A percentile compares a stretch with the other conserved stretches of the same genome.
These are phyloP conservation scores for Syndactyla subalaris DNA, from an alignment of 2,797 vertebrate genomes.

Conservation along the genomic window DNA sequence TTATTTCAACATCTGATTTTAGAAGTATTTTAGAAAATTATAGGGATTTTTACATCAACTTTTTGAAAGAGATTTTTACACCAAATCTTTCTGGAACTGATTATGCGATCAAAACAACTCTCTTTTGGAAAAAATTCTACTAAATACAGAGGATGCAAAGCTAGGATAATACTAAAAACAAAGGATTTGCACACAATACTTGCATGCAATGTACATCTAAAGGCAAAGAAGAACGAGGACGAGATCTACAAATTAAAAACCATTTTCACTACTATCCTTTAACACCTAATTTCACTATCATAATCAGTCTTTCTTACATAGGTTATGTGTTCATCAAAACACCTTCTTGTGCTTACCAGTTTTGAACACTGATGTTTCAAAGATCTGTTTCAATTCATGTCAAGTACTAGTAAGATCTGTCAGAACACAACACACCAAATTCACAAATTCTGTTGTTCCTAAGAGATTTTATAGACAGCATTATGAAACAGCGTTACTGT, in stretches of 20 bases:
- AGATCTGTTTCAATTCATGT: background rate
- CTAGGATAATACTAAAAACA: background rate
- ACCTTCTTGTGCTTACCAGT: background rate
- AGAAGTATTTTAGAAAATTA: background rate
- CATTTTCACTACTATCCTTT: background rate
- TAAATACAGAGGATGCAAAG: background rate
- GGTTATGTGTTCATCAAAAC: background rate
- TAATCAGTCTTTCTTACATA: background rate
- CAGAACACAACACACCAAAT: background rate
- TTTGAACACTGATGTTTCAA: background rate
- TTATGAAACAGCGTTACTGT: background rate
- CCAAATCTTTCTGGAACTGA: background rate
- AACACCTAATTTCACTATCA: background rate
- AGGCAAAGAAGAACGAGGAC: background rate
- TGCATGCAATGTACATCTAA: rapidly evolving
- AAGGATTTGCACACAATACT: background rate
- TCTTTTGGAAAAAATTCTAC: background rate
- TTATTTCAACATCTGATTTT: background rate
- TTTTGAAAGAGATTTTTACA: background rate
- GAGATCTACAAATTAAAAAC: background rate
- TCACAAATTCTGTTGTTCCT: background rate
- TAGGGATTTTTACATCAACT: background rate
- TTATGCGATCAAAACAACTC: background rate
- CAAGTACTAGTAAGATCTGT: background rate
- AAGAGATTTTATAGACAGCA: background rate